Percentiles rank a stretch among this genome's conserved stretches.
These are phyloP conservation scores for Adela reaumurella DNA, from an alignment of 2,888 invertebrate genomes.

Conservation along the genomic window DNA sequence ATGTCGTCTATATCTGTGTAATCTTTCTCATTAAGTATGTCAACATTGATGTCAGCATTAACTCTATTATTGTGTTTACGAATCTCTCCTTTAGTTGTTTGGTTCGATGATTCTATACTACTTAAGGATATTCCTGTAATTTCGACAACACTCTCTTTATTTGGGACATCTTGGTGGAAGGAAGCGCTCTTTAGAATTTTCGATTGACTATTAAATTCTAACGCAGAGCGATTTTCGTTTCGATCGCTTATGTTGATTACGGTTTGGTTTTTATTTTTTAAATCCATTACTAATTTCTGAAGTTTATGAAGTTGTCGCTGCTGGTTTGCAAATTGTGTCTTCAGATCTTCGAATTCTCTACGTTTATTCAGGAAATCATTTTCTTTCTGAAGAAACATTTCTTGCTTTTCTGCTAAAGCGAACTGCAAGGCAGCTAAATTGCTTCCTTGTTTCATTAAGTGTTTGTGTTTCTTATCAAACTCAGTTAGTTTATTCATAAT, in stretches of 20 bases:
- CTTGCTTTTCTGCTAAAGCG: slow-evolving; percentile 21
- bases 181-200: slow-evolving; percentile 13
- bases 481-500: slow-evolving; percentile 27
- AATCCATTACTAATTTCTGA: slow-evolving; percentile 31
- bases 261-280: slow-evolving; percentile 31
- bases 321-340: slow-evolving; percentile 35
- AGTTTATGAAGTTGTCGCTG: slow-evolving; percentile 38
- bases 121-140: no score
- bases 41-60: no score
- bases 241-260: no score
- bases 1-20: slow-evolving; percentile 36
- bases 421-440: slow-evolving; percentile 24
- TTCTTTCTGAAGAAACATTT: slow-evolving; percentile 24
- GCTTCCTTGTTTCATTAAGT: slow-evolving; percentile 24
- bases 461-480: slow-evolving; percentile 30
- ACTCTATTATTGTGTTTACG: no score
- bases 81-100: no score
- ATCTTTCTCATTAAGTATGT: slow-evolving; percentile 39
- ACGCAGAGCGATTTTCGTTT: no score
- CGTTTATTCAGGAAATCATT: slow-evolving; percentile 26
- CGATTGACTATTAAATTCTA: no score
- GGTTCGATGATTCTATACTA: slow-evolving; percentile 24
- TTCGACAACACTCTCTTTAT: no score
- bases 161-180: no score
- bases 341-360: slow-evolving; percentile 35